Evolutionary conservation across 2,888 invertebrate species (phyloP).

Genomic region (Bedellia somnulentella): DNA sequence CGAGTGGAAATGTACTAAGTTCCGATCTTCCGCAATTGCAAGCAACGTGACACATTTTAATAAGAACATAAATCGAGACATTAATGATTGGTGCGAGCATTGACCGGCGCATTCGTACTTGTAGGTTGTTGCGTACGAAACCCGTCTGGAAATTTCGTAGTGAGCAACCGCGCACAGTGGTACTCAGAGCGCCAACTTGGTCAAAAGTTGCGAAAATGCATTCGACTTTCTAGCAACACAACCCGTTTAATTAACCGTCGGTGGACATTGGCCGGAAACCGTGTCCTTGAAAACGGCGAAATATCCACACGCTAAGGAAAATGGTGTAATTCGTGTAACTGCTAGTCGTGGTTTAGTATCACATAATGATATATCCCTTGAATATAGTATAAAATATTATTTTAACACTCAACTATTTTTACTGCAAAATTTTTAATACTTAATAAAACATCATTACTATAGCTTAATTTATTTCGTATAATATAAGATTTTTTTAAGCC

Average conservation of each 20-base stretch:
- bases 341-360: no score
- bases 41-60: neutral
- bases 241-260: neutral
- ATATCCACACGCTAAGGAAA: no score
- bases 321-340: no score
- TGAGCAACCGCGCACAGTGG: neutral
- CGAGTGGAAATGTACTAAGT: neutral
- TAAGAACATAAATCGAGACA: neutral
- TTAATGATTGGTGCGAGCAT: no score
- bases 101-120: no score
- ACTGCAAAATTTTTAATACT: no score
- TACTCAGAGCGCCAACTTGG: neutral
- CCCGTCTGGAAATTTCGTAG: constrained; percentile 1
- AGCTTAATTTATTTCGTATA: no score
- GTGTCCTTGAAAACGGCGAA: constrained; percentile 2
- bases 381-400: no score
- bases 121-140: neutral
- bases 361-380: no score
- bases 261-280: neutral
- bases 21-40: neutral
- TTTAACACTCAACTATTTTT: no score
- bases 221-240: constrained; percentile 2
- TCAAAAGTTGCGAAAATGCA: constrained; percentile 2
- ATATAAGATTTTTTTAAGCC: no score
- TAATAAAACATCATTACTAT: no score